Conservation (phyloP, 2,888 invertebrate species). For the Sinohyriopsis cumingii region DNA sequence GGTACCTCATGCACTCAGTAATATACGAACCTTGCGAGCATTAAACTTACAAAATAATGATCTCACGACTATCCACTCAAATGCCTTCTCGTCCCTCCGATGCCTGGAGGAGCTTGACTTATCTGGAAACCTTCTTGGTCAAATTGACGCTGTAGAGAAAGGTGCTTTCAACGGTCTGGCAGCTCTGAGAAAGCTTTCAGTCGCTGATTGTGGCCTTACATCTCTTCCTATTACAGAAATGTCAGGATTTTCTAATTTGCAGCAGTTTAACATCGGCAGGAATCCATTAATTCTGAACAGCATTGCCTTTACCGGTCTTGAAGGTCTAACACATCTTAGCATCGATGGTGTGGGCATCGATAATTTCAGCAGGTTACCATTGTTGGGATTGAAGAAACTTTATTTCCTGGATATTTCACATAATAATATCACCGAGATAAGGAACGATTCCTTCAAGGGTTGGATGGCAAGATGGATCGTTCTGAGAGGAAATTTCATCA, state of each 20-base stretch:
- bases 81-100: constrained; percentile 27
- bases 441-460: constrained; percentile 23
- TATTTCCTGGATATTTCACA: constrained; percentile 22
- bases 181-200: constrained; percentile 17
- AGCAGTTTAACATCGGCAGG: constrained; percentile 29
- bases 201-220: constrained; percentile 22
- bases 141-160: constrained; percentile 28
- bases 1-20: constrained; percentile 31
- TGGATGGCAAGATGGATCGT: constrained; percentile 24
- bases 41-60: constrained; percentile 31
- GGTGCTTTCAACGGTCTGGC: constrained; percentile 30
- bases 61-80: constrained; percentile 24
- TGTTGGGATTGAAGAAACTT: constrained; percentile 13
- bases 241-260: constrained; percentile 24
- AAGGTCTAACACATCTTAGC: constrained; percentile 17
- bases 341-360: constrained; percentile 25
- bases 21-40: constrained; percentile 23
- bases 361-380: constrained; percentile 15
- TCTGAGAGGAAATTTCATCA: constrained; percentile 27
- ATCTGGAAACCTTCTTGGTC: constrained; percentile 32
- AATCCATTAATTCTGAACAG: constrained; percentile 28
- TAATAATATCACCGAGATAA: constrained; percentile 18
- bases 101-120: constrained; percentile 34
- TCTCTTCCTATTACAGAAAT: constrained; percentile 25
- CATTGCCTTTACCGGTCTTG: constrained; percentile 27